A percentile compares a stretch with the other conserved stretches of the same genome.
Conservation (phyloP, 2,888 invertebrate genomes). For the Beris chalybata region DNA sequence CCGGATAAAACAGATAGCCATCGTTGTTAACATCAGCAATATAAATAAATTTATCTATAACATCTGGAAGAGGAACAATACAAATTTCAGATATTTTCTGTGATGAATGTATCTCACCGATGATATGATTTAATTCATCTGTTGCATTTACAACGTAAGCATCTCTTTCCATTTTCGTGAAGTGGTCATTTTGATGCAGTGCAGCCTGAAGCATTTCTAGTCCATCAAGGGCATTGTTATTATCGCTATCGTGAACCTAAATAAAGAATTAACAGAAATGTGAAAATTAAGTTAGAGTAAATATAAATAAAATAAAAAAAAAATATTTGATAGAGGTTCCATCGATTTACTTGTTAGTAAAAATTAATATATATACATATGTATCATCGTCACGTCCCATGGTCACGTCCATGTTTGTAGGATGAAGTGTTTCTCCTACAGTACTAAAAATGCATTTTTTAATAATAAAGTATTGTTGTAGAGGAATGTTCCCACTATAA, state of each 20-base stretch:
- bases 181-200: slow-evolving; percentile 59
- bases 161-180: slow-evolving; percentile 48
- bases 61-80: slow-evolving; percentile 60
- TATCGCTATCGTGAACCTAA: slow-evolving; percentile 84
- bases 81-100: slow-evolving; percentile 1
- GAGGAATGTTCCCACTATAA: no score
- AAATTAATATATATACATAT: no score
- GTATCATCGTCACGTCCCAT: no score
- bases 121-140: slow-evolving; percentile 52
- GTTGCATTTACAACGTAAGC: slow-evolving; percentile 48
- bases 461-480: no score
- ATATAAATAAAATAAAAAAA: no score
- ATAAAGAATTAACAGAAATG: slow-evolving; percentile 58
- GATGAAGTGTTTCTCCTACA: no score
- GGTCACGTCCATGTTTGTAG: no score
- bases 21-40: slow-evolving; percentile 85
- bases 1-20: slow-evolving; percentile 83
- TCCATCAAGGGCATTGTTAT: slow-evolving; percentile 86
- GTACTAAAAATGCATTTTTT: no score
- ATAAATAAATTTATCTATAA: slow-evolving; percentile 81
- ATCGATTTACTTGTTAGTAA: no score
- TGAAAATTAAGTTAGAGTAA: no score
- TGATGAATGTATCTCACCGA: slow-evolving; percentile 44
- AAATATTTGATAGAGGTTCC: no score
- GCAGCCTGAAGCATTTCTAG: slow-evolving; percentile 76